A percentile compares a stretch with the other conserved stretches of the same genome.
These are phyloP conservation scores for Sesia apiformis DNA, from an alignment of 2,888 invertebrate species.

Conservation along the genomic window DNA sequence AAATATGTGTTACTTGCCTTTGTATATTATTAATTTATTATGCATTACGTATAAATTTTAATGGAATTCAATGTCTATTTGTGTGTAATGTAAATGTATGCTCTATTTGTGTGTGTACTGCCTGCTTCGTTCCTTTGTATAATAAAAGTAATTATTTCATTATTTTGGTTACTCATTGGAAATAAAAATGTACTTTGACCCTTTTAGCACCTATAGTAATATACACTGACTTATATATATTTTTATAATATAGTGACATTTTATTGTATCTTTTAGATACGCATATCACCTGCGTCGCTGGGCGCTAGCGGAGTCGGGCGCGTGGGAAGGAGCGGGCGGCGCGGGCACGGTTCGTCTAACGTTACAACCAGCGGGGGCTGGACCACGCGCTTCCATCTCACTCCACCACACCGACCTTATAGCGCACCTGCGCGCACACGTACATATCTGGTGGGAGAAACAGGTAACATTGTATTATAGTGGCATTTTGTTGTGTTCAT, in stretches of 20 bases:
- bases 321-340: constrained; percentile 76
- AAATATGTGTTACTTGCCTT: too few relatives aligned
- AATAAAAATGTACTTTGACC: too few relatives aligned
- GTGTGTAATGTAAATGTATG: too few relatives aligned
- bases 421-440: constrained; percentile 93
- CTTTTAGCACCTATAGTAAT: too few relatives aligned
- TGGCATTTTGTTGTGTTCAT: neutral
- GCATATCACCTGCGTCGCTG: constrained; percentile 92
- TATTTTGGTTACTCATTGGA: too few relatives aligned
- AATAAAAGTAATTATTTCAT: too few relatives aligned
- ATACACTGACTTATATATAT: neutral
- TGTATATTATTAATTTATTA: too few relatives aligned
- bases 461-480: constrained; percentile 28
- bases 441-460: constrained; percentile 95
- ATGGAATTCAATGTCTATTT: too few relatives aligned
- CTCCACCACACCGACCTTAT: constrained; percentile 91
- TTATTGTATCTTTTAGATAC: constrained; percentile 68
- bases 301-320: constrained; percentile 88
- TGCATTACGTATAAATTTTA: too few relatives aligned
- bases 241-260: neutral
- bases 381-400: constrained; percentile 87
- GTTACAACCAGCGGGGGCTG: constrained; percentile 91
- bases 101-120: too few relatives aligned
- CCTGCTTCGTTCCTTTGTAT: too few relatives aligned
- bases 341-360: constrained; percentile 78